Conservation (phyloP, 2,113 vertebrate species). For the Ameiurus melas region DNA sequence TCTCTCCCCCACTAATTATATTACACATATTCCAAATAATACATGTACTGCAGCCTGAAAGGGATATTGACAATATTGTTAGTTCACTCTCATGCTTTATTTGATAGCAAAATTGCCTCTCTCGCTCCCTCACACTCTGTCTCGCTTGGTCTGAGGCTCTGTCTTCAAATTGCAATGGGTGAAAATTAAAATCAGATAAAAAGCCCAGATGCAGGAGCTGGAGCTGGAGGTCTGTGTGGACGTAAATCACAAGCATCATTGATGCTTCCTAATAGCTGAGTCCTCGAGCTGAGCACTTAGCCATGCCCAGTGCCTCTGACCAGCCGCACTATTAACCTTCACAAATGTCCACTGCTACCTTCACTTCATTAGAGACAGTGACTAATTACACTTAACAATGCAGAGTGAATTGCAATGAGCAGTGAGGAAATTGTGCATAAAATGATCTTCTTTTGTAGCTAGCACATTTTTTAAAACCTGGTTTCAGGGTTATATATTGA, state of each 20-base stretch:
- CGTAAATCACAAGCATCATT: constrained; percentile 25
- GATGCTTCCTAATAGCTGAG: constrained; percentile 25
- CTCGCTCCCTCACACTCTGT: neutral
- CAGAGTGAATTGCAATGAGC: constrained; percentile 28
- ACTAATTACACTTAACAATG: constrained; percentile 41
- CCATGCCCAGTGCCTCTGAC: neutral
- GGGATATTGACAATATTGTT: constrained; percentile 40
- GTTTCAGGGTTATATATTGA: neutral
- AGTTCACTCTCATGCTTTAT: constrained; percentile 40
- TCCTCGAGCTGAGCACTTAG: constrained; percentile 23
- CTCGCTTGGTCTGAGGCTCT: neutral
- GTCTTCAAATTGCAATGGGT: constrained; percentile 30
- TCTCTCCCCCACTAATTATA: neutral
- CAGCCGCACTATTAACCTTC: constrained; percentile 19
- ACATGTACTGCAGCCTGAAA: constrained; percentile 17
- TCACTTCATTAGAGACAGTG: constrained; percentile 13
- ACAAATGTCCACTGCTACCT: neutral
- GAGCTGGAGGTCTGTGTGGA: constrained; percentile 23
- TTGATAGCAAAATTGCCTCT: constrained; percentile 54
- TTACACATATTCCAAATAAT: constrained; percentile 24
- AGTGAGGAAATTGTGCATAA: constrained; percentile 5
- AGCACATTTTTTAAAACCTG: neutral
- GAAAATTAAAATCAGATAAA: constrained; percentile 55
- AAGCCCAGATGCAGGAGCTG: constrained; percentile 21
- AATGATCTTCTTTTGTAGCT: neutral